phyloP scores from a whole-genome alignment of 2,888 invertebrate species.

The Arenicola marina region DNA sequence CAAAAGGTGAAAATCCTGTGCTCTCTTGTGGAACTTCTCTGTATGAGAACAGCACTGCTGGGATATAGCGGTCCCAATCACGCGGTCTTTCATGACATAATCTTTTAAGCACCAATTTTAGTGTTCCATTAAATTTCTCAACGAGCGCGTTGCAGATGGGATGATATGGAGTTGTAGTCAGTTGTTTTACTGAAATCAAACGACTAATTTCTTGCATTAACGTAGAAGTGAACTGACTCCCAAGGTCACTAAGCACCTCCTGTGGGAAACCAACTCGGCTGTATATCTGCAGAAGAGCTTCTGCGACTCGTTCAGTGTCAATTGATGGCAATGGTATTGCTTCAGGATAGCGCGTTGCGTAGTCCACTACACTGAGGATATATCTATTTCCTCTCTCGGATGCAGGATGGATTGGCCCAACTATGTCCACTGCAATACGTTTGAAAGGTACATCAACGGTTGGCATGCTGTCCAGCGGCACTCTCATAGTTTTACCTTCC shows the following conservation, averaged over 20 bases:
- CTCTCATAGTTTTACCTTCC: constrained; percentile 2
- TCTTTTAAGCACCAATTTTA: constrained; percentile 29
- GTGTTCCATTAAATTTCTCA: constrained; percentile 29
- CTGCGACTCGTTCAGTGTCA: constrained; percentile 25
- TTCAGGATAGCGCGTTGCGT: constrained; percentile 21
- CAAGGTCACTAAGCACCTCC: constrained; percentile 31
- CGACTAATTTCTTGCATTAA: constrained; percentile 25
- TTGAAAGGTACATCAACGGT: constrained; percentile 10
- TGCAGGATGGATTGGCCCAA: constrained; percentile 23
- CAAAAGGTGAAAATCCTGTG: constrained; percentile 30
- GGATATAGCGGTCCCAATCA: constrained; percentile 34
- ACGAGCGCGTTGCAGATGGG: constrained; percentile 26
- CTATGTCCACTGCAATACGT: constrained; percentile 11
- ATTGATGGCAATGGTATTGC: constrained; percentile 10
- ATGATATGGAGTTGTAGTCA: constrained; percentile 29
- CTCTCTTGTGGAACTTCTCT: constrained; percentile 30
- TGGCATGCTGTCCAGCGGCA: constrained; percentile 9
- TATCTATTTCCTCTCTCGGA: constrained; percentile 30
- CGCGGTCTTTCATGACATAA: constrained; percentile 17
- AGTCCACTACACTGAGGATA: constrained; percentile 29
- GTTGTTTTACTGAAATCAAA: constrained; percentile 22
- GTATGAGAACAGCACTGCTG: constrained; percentile 31
- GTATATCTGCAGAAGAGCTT: constrained; percentile 30
- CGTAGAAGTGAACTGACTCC: constrained; percentile 31
- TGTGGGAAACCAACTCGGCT: constrained; percentile 26